Percentiles rank a stretch among this genome's conserved stretches.
These are phyloP conservation scores for Erinaceus europaeus DNA, from an alignment of 2,113 vertebrate genomes.

Conservation along the genomic window DNA sequence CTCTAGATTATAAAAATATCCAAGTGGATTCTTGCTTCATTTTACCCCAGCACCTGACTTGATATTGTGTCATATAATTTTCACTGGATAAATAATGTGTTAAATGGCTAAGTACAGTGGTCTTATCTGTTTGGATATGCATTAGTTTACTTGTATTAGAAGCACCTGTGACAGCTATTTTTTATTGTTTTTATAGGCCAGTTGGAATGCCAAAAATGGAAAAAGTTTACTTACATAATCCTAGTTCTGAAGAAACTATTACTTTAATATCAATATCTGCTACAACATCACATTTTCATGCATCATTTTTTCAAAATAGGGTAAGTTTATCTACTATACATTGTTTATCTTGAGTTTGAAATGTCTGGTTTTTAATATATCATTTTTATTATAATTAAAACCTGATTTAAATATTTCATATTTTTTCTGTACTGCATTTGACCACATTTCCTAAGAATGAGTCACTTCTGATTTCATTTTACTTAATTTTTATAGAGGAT, in stretches of 20 bases:
- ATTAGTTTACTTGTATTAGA: not conserved
- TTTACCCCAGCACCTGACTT: not conserved
- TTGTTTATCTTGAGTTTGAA: slow-evolving; percentile 25
- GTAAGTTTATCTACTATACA: slow-evolving; percentile 83
- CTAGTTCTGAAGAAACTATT: slow-evolving; percentile 98
- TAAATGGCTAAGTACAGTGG: not conserved
- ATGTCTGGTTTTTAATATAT: not conserved
- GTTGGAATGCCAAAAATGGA: slow-evolving; percentile 99
- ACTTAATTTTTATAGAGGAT: too few species aligned
- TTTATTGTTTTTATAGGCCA: slow-evolving; percentile 84
- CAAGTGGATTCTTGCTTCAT: not conserved
- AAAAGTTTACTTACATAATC: slow-evolving; percentile 99
- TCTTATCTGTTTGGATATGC: not conserved
- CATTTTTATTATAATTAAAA: not conserved
- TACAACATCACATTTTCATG: slow-evolving; percentile 99
- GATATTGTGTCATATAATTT: not conserved
- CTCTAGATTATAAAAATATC: not conserved
- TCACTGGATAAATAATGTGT: not conserved
- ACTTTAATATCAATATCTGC: slow-evolving; percentile 99
- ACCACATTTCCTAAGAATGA: not conserved
- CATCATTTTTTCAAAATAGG: slow-evolving; percentile 99
- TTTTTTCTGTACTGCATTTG: slow-evolving; percentile 29
- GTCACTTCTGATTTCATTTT: not conserved
- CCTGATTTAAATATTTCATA: not conserved
- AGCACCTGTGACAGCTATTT: slow-evolving; percentile 50